Conservation (phyloP, 2,113 vertebrate genomes). For the Epinephelus cyanopodus region DNA sequence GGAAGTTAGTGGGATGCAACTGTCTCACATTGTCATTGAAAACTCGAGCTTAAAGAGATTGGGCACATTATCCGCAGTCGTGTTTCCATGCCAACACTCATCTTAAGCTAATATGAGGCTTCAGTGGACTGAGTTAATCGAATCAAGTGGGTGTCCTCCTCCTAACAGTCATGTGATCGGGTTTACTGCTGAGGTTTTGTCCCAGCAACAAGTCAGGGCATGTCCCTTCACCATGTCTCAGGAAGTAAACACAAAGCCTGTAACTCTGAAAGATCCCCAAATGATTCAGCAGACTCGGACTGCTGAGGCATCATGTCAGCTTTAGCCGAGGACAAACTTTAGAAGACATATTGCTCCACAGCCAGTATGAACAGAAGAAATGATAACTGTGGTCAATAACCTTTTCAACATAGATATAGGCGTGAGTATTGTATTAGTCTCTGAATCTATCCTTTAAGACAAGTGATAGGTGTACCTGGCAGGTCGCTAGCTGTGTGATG, state of each 20-base stretch:
- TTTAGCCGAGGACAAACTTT: not conserved
- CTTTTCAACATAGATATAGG: not conserved
- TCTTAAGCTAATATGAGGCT: not conserved
- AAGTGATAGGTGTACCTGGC: conserved; percentile 85
- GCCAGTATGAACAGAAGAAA: not conserved
- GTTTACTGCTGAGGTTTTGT: not conserved
- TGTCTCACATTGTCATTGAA: not conserved
- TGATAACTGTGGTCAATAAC: not conserved
- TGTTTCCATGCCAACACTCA: not conserved
- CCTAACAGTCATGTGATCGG: not conserved
- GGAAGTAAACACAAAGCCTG: not conserved
- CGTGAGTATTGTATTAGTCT: not conserved
- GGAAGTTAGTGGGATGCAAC: not conserved
- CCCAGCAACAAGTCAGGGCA: not conserved
- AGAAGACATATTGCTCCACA: not conserved
- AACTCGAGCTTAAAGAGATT: not conserved
- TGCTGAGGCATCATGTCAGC: not conserved
- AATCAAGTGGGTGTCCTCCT: not conserved
- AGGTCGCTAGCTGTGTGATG: conserved; percentile 95
- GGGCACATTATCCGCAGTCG: not conserved
- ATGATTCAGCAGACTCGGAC: not conserved
- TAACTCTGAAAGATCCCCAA: not conserved
- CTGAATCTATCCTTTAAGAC: not conserved
- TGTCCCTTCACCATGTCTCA: no score
- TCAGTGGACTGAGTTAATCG: not conserved